Conservation (phyloP, 1,140 invertebrate genomes). For the Microplitis demolitor region DNA sequence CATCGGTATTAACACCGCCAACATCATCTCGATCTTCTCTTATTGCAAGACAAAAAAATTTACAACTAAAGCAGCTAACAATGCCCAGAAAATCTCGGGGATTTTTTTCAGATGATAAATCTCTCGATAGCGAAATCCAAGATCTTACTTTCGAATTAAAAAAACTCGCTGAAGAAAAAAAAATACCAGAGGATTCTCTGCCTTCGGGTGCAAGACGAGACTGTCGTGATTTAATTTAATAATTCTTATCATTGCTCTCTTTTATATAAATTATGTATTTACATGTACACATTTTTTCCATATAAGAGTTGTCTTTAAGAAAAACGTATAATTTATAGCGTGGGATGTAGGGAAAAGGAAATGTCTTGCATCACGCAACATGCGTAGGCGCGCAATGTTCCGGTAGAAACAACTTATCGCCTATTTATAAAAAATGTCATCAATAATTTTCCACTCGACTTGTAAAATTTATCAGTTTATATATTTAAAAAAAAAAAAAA, state of each 20-base stretch:
- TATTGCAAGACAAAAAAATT: not conserved
- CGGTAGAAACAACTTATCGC: not conserved
- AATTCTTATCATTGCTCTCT: not conserved
- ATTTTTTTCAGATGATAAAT: not conserved
- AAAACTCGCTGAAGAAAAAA: not conserved
- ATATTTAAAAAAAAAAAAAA: constrained; percentile 4
- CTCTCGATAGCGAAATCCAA: not conserved
- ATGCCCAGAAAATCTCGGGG: not conserved
- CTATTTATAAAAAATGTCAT: not conserved
- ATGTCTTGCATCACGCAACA: constrained; percentile 1
- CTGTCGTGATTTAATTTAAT: constrained; percentile 15
- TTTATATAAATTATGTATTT: not conserved
- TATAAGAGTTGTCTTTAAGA: not conserved
- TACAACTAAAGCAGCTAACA: not conserved
- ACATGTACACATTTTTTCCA: not conserved
- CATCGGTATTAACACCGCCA: constrained; percentile 23
- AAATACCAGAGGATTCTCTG: not conserved
- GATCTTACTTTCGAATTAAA: not conserved
- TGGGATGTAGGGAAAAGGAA: constrained; percentile 14
- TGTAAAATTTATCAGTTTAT: not conserved
- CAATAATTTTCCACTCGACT: not conserved
- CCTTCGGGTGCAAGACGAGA: not conserved
- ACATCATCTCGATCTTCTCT: not conserved
- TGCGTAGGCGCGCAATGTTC: constrained; percentile 6
- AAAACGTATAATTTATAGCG: not conserved